Base-by-base conservation (phyloP, 2,888 invertebrate species). In the Eupithecia tripunctaria region DNA sequence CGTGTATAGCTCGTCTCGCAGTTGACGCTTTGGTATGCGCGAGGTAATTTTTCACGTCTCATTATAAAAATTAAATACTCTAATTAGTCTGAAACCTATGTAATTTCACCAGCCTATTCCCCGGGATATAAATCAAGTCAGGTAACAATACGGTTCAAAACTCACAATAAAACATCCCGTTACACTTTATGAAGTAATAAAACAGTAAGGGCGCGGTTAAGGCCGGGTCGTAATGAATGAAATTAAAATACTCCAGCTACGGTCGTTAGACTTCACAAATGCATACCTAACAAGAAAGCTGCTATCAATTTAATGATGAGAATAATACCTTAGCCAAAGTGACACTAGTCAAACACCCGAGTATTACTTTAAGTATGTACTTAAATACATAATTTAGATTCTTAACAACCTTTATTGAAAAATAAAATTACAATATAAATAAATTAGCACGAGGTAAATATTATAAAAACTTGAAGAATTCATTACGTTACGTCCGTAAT, bases 141-240 rank as follows among this genome's bases (percentile, higher is more conserved):
- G 75, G 75, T 75, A 72, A 75, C 75, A 75, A 72, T 75, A 75
- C 67, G 72, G 70, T 75, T 75, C 72, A 72, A 72, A 75, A 75
- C 70, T 67, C 75, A 75, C 75, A 75, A 75, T 75, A 75, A 75
- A 75, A 75, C 70, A 72, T 75, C 72, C 75, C 64, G 75, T 75
- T 72, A 75, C 75, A 75, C 72, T 75, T 75, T 75, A 75, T 75
- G 75, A 75, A 72, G 75, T 75, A 70, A 70, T 75, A 75, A 75
- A 75, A 75, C 68, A 75, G 47, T 69, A 60, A 75, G 72, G 75
- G 75, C 67, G 75, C 74, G 74, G 74, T 72, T 72, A 67, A 65
- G 71, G 74, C 67, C 62, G 67, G 69, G 72, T 70, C 75, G 75
- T 75, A 75, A 75, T 75, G 75, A 75, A 75, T 75, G 70, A 75